Conservation (phyloP, 2,888 invertebrate species). For the Pseudococcus jackbeardsleyi region DNA sequence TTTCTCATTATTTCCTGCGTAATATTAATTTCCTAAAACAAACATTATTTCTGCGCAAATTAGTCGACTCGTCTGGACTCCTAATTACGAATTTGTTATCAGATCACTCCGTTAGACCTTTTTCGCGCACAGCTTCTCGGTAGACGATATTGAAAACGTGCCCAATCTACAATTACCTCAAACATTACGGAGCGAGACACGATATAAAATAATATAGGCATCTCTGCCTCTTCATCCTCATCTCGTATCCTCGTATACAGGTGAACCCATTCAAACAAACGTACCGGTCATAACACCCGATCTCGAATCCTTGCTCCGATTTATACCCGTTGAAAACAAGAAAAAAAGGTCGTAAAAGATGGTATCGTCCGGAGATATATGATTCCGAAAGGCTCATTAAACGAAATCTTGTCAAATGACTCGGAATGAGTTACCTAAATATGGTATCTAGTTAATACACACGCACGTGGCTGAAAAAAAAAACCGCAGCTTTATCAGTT, state of each 20-base stretch:
- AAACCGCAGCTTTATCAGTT: constrained; percentile 37
- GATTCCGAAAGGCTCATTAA: constrained; percentile 52
- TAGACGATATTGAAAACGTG: constrained; percentile 2
- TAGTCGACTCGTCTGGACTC: neutral
- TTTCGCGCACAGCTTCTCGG: neutral
- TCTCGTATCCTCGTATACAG: neutral
- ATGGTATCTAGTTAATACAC: constrained; percentile 42
- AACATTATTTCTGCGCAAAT: neutral
- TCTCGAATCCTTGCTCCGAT: neutral
- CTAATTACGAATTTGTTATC: constrained; percentile 25
- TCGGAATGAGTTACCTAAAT: constrained; percentile 52
- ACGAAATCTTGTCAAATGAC: constrained; percentile 52
- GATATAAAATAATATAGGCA: constrained; percentile 32
- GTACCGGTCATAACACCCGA: neutral
- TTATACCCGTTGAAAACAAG: constrained; percentile 7
- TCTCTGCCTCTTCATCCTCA: neutral
- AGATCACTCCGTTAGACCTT: neutral
- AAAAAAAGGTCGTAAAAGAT: constrained; percentile 46
- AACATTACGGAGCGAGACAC: neutral
- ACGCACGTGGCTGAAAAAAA: neutral
- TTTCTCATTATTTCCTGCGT: too few species aligned
- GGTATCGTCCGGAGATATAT: constrained; percentile 22
- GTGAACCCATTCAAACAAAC: neutral
- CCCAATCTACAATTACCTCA: neutral
- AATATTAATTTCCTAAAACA: too few species aligned